phyloP scores from a whole-genome alignment of 2,797 vertebrate species.

The Hydrocynus forskahlii region DNA sequence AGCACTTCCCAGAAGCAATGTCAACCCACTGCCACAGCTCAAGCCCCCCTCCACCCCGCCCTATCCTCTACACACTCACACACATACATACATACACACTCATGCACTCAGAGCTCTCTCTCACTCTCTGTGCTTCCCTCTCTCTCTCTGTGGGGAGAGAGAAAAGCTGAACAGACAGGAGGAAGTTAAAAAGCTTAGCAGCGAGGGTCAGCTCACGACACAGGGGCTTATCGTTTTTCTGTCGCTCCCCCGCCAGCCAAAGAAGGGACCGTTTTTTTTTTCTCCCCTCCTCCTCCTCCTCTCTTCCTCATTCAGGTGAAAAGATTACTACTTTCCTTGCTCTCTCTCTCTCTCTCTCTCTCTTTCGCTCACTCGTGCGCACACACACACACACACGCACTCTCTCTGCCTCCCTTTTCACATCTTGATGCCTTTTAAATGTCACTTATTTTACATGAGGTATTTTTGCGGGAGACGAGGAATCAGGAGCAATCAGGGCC shows the following conservation, averaged over 20 bases:
- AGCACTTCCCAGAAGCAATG: constrained; percentile 95
- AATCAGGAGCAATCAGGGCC: constrained; percentile 90
- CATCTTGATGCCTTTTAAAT: constrained; percentile 91
- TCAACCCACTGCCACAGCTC: constrained; percentile 69
- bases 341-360: constrained; percentile 77
- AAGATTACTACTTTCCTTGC: constrained; percentile 75
- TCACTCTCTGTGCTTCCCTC: constrained; percentile 40
- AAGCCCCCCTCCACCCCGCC: background rate
- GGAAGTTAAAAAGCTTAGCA: constrained; percentile 83
- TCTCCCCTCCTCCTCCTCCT: background rate
- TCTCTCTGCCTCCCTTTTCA: constrained; percentile 74
- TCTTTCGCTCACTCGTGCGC: constrained; percentile 68
- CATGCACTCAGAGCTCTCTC: constrained; percentile 21
- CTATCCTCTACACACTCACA: constrained; percentile 24
- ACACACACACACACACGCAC: constrained; percentile 68
- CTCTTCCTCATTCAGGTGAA: constrained; percentile 74
- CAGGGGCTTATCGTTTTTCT: constrained; percentile 84
- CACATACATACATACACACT: background rate
- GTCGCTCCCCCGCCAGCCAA: constrained; percentile 82
- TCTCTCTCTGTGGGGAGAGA: constrained; percentile 46
- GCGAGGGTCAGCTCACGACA: constrained; percentile 80
- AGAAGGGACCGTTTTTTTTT: constrained; percentile 68
- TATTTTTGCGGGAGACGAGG: constrained; percentile 77
- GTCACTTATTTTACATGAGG: constrained; percentile 93
- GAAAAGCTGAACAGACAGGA: constrained; percentile 73